Evolutionary conservation across 2,888 invertebrate genomes (phyloP).

Genomic region (Clivina fossor): DNA sequence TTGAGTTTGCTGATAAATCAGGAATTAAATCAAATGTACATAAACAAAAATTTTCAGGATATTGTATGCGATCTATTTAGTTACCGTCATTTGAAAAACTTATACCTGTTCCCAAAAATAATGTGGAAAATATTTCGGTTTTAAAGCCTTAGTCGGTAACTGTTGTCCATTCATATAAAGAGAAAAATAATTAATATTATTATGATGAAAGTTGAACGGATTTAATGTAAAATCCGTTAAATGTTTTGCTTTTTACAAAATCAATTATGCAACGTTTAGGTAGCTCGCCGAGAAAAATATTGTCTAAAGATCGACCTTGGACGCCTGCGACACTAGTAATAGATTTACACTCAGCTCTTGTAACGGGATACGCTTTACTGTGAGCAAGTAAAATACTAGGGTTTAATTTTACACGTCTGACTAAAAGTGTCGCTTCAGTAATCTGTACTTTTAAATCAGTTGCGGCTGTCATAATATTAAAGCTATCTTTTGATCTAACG

Average conservation of each 20-base stretch:
- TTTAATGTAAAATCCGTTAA: slow-evolving; percentile 36
- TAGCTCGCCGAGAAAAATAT: slow-evolving; percentile 44
- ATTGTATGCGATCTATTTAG: slow-evolving; percentile 34
- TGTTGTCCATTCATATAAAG: slow-evolving; percentile 39
- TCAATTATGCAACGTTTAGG: slow-evolving; percentile 45
- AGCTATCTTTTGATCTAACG: no score
- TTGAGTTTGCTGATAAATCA: slow-evolving; percentile 40
- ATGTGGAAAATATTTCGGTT: slow-evolving; percentile 42
- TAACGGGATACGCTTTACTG: no score
- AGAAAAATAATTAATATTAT: slow-evolving; percentile 34
- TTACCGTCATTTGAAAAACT: slow-evolving; percentile 40
- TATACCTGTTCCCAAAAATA: slow-evolving; percentile 39
- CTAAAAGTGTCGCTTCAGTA: no score
- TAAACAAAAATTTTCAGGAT: slow-evolving; percentile 38
- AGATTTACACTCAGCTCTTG: slow-evolving; percentile 36
- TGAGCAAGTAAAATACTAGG: no score
- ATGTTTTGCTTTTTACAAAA: slow-evolving; percentile 41
- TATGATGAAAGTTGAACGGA: slow-evolving; percentile 38
- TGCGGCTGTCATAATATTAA: no score
- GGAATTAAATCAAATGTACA: slow-evolving; percentile 43
- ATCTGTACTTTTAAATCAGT: no score
- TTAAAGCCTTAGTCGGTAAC: slow-evolving; percentile 38
- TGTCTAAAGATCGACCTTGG: slow-evolving; percentile 43
- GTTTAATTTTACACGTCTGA: no score
- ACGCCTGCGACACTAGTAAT: slow-evolving; percentile 39